A percentile compares a stretch with the other conserved stretches of the same genome.
These are phyloP conservation scores for Lithobius niger DNA, from an alignment of 1,140 invertebrate genomes.

Conservation along the genomic window DNA sequence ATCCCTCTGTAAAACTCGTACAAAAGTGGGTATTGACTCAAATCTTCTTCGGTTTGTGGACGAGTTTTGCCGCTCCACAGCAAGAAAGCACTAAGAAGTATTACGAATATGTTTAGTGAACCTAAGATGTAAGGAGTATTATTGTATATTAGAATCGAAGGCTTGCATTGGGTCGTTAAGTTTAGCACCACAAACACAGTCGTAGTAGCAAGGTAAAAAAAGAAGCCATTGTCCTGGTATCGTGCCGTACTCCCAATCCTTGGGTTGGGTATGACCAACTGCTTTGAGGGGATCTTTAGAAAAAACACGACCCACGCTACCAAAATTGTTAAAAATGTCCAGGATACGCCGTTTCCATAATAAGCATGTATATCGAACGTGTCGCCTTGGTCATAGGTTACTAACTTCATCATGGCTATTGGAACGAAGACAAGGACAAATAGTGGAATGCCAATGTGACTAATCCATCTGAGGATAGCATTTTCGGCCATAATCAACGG, in stretches of 20 bases:
- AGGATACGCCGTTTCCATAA: too few relatives aligned
- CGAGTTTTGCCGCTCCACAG: slow-evolving; percentile 31
- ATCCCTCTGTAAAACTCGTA: slow-evolving; percentile 46
- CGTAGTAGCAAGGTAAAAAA: slow-evolving; percentile 36
- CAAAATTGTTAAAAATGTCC: too few relatives aligned
- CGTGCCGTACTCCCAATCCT: too few relatives aligned
- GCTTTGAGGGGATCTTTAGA: too few relatives aligned
- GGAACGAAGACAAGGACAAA: too few relatives aligned
- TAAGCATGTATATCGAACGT: too few relatives aligned
- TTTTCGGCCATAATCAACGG: too few relatives aligned
- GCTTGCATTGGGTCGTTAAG: neutral
- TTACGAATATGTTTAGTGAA: slow-evolving; percentile 36
- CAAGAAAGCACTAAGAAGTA: slow-evolving; percentile 36
- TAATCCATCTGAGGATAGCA: too few relatives aligned
- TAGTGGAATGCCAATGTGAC: too few relatives aligned
- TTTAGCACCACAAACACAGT: slow-evolving; percentile 25
- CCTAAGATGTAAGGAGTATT: slow-evolving; percentile 37
- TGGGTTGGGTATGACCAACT: slow-evolving; percentile 35
- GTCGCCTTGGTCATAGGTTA: too few relatives aligned
- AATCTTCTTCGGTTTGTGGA: slow-evolving; percentile 24
- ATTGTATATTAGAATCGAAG: slow-evolving; percentile 32
- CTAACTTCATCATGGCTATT: too few relatives aligned
- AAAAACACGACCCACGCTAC: too few relatives aligned
- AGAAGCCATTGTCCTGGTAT: slow-evolving; percentile 43
- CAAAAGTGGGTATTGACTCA: slow-evolving; percentile 27